These are phyloP conservation scores for Himantopus leucocephalus DNA, from an alignment of 2,113 vertebrate species.

Conservation along the genomic window DNA sequence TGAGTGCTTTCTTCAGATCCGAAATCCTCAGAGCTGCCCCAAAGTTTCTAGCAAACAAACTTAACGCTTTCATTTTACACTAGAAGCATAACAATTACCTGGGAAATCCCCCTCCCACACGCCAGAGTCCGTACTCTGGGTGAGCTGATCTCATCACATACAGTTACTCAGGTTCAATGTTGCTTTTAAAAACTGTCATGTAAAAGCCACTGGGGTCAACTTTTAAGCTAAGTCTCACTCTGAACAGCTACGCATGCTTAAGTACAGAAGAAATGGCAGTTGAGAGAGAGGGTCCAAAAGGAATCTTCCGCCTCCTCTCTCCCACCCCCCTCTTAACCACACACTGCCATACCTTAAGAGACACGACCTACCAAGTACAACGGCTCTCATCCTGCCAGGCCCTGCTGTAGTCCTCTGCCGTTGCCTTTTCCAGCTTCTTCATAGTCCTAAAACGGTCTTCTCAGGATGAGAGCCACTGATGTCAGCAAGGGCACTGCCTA, in stretches of 20 bases:
- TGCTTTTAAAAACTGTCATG: neutral
- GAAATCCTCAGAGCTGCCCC: neutral
- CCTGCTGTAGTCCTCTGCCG: neutral
- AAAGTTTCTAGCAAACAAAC: constrained; percentile 55
- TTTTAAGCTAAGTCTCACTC: neutral
- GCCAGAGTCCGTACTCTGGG: neutral
- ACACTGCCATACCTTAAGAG: neutral
- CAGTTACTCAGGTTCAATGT: neutral
- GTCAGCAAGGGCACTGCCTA: neutral
- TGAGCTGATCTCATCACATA: neutral
- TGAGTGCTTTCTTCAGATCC: neutral
- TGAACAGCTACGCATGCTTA: neutral
- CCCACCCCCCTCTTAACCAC: neutral
- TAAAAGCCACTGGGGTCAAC: neutral
- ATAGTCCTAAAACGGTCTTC: neutral
- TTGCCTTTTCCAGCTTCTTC: neutral
- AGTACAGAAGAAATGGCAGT: neutral
- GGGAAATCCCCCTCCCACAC: constrained; percentile 57
- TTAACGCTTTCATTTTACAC: constrained; percentile 23
- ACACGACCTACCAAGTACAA: neutral
- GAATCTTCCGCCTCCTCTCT: neutral
- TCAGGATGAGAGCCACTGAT: neutral
- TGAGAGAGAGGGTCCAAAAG: neutral
- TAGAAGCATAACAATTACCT: constrained; percentile 3
- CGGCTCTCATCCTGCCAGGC: neutral